Evolutionary conservation across 1,140 invertebrate species (phyloP).

Genomic region (Scaptomyza hsui): DNA sequence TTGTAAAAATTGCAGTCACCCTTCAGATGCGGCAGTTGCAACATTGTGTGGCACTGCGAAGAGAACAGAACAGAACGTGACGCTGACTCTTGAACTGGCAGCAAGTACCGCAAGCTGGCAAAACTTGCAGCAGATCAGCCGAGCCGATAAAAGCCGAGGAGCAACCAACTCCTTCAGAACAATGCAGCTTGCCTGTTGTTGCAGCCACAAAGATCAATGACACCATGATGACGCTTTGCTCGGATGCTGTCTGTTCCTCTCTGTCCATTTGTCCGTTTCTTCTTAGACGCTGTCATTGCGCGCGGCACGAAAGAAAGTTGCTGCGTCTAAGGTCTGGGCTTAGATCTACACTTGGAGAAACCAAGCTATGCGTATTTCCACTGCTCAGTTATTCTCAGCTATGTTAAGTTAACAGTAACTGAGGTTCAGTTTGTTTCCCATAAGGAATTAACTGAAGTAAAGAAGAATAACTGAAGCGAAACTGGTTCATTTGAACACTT

Average conservation of each 20-base stretch:
- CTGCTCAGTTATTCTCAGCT: too few species aligned
- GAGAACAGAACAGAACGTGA: slow-evolving; percentile 26
- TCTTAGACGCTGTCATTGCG: slow-evolving; percentile 25
- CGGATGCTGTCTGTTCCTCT: slow-evolving; percentile 24
- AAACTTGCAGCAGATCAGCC: slow-evolving; percentile 53
- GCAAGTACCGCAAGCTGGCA: slow-evolving; percentile 74
- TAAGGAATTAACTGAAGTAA: too few species aligned
- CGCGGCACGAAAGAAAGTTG: slow-evolving; percentile 60
- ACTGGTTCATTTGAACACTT: too few species aligned
- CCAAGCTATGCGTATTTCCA: neutral
- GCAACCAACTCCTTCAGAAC: slow-evolving; percentile 63
- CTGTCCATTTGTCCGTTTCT: slow-evolving; percentile 7
- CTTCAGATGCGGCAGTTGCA: slow-evolving; percentile 29
- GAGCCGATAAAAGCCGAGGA: slow-evolving; percentile 60
- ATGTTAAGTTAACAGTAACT: too few species aligned
- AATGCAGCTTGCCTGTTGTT: slow-evolving; percentile 67
- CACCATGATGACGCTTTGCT: slow-evolving; percentile 64
- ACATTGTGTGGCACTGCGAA: slow-evolving; percentile 34
- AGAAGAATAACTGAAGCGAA: too few species aligned
- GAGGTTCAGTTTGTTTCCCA: too few species aligned
- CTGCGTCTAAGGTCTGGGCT: slow-evolving; percentile 13
- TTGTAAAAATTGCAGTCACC: slow-evolving; percentile 40
- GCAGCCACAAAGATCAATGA: slow-evolving; percentile 65
- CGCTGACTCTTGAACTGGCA: slow-evolving; percentile 71
- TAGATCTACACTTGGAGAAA: neutral